Base-by-base conservation (phyloP, 1,140 invertebrate species). In the Rhagoletis pomonella region DNA sequence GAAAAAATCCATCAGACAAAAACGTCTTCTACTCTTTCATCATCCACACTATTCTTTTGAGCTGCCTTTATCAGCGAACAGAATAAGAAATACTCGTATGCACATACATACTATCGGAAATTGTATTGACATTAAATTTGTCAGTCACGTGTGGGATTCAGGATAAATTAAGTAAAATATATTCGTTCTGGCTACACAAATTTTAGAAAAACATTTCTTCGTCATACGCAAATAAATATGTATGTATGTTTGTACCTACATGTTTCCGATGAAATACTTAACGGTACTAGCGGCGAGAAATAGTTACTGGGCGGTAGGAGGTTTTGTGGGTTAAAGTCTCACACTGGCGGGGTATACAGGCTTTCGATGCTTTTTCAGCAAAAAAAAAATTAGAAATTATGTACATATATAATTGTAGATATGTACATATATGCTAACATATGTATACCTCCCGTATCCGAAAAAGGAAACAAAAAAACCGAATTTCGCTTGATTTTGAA, bases 71-170 rank as follows among this genome's bases (percentile, higher is more conserved):
- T 14, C 10, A n/a, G 39, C 14, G 7, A n/a, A 19, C 4, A 77
- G 73, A 10, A 73, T n/a, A 3, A 29, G 47, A 19, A 81, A 81
- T 55, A 29, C 29, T 29, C 29, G 29, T 29, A 29, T 29, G 1
- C 29, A 29, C 29, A 29, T n/a, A 19, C 50, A 81, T 55, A 58
- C 2, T 55, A 85, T 10, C 55, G 58, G 59, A 85, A 85, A 85
- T 85, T 85, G 84, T 85, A 60, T 62, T 85, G 84, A 85, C 84
- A 62, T 85, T 85, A 60, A 85, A 85, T 85, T 85, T 85, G 84
- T 85, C 81, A 85, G 47, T 39, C 29, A 60, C 84, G 29, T 85
- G 84, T 62, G 59, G 42, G 55, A 85, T 85, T 85, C 58, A 55
- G 58, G 44, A 85, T 85, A 85, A 85, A 85, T 81, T 55, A 81